Base-by-base conservation (phyloP, 2,113 vertebrate genomes). In the Tetrao urogallus region DNA sequence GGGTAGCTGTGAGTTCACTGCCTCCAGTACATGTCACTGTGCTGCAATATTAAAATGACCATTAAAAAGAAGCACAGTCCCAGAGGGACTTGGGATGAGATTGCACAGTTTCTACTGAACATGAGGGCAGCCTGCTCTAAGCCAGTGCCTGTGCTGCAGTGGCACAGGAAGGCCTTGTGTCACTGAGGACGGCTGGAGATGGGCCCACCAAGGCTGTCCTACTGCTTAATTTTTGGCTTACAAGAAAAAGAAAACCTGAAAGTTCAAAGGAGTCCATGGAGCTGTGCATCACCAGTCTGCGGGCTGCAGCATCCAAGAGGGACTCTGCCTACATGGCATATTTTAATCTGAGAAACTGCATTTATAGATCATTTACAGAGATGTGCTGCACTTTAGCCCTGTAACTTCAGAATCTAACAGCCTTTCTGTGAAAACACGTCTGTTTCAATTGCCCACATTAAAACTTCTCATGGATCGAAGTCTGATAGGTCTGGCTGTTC, bases 31-130 rank as follows among this genome's bases (percentile, higher is more conserved):
- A 73, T 93, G 83, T 95, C 95, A 94, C 90, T 82, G 93, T 80
- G 84, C 80, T 95, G 93, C 93, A 95, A 90, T 94, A 97, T 95
- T 97, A 97, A 95, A 97, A 95, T 96, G 95, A 95, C 96, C 95
- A 95, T 94, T 95, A 95, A 84, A 86, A 96, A 95, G 92, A 95
- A 96, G 95, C 88, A 94, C 8, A 4, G 76, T 76, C 93, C 93
- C 95, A 73, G 76, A 93, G 91, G 92, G 94, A 61, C 21, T 38
- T 4, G n/a, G 86, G 74, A 81, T 88, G 82, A 71, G 76, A 64
- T 36, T 86, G 88, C 66, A 71, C 42, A 71, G 83, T 65, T 93
- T 90, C 73, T 73, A 36, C 43, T 0, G 36, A 32, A 73, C 25
- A 79, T 0, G 1, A n/a, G 1, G 1, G 75, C 13, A 9, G 82